Base-by-base conservation (phyloP, 2,113 vertebrate genomes). In the Ictalurus furcatus region DNA sequence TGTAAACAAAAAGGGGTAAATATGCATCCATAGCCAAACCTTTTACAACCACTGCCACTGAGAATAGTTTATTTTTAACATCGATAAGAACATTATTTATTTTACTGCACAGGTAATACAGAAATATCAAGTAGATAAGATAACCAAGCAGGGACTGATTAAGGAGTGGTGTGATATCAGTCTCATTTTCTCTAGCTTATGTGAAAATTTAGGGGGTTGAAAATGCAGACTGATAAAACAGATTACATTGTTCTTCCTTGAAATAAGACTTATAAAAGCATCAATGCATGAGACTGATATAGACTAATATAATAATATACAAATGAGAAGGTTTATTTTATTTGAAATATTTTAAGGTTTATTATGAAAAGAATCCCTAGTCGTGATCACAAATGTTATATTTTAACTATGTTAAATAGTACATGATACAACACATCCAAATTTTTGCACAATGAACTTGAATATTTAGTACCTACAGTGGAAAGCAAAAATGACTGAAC, bases 31-130 rank as follows among this genome's bases (percentile, higher is more conserved):
- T 83, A 40, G 13, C 19, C 34, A 82, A 34, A 34, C 28, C 4
- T 16, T 54, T 80, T 54, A 48, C 13, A 67, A 48, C 40, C 8
- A 8, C 40, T 34, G 69, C 71, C 19, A 28, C 44, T 78, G 23
- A 48, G 4, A 79, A 52, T 79, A 52, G 21, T 52, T n/a, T 79
- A 13, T 44, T 21, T 82, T 82, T 58, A 59, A n/a, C 13, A 83
- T 61, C 14, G 95, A 96, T 96, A 95, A 94, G 93, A 90, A 88
- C 94, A 28, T 95, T 90, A 95, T 95, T 95, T 95, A 95, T 96
- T 93, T 93, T 91, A 85, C 86, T 91, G 91, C 91, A 91, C 88
- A 89, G 56, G 54, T 91, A 91, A 92, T 89, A 91, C 92, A 93
- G 90, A 93, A 61, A 88, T 93, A 94, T 93, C 88, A 94, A 94